Evolutionary conservation across 2,888 invertebrate genomes (phyloP).

Genomic region (Melipona bicolor): DNA sequence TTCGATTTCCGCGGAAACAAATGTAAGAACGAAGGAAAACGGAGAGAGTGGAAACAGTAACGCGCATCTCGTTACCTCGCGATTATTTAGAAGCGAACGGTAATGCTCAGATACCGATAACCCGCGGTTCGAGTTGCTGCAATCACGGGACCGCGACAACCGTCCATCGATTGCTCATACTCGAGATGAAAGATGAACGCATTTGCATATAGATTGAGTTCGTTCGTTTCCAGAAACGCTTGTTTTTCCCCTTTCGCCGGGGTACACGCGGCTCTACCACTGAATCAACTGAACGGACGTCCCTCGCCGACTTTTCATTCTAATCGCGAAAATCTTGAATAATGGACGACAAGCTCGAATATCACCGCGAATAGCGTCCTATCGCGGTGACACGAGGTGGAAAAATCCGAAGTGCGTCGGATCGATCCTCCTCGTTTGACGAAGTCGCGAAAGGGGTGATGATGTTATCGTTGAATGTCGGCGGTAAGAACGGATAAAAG

Average conservation of each 20-base stretch:
- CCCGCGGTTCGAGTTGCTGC: slow-evolving; percentile 46
- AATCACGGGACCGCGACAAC: slow-evolving; percentile 29
- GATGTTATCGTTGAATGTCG: background rate
- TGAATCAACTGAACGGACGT: slow-evolving; percentile 33
- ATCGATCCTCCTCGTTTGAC: background rate
- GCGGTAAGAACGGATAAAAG: too few relatives aligned
- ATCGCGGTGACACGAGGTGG: too few relatives aligned
- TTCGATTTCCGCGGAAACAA: slow-evolving; percentile 30
- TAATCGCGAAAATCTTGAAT: background rate
- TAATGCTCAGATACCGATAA: slow-evolving; percentile 38
- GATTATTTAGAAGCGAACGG: slow-evolving; percentile 45
- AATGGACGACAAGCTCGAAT: background rate
- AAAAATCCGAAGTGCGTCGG: background rate
- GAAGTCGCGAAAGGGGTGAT: background rate
- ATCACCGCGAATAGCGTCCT: background rate
- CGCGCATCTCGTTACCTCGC: slow-evolving; percentile 30
- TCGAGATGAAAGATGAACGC: slow-evolving; percentile 67
- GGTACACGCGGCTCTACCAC: slow-evolving; percentile 22
- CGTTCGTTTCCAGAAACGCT: slow-evolving; percentile 54
- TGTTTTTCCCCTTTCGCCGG: slow-evolving; percentile 7
- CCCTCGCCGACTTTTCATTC: background rate
- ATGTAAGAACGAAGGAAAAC: background rate
- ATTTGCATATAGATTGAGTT: slow-evolving; percentile 78
- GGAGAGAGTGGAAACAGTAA: background rate
- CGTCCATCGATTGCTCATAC: slow-evolving; percentile 69